A percentile compares a stretch with the other conserved stretches of the same genome.
phyloP scores from a whole-genome alignment of 2,888 invertebrate genomes.

The Pyrrhopygopsis socrates region DNA sequence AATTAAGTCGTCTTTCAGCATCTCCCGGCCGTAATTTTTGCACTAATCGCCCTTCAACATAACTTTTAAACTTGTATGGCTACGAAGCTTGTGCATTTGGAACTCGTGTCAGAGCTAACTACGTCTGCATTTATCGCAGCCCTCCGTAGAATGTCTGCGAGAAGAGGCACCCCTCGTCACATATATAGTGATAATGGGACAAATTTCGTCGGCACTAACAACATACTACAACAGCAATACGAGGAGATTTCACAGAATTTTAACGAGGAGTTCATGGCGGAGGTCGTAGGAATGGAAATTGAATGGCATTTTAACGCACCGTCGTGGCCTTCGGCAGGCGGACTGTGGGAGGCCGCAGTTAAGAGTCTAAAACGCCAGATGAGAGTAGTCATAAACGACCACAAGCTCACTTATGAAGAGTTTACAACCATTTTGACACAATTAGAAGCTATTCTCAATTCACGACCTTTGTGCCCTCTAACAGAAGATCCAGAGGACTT shows the following conservation, averaged over 20 bases:
- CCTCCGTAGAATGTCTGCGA: conserved; percentile 59
- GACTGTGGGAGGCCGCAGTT: conserved; percentile 66
- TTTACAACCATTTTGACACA: conserved; percentile 24
- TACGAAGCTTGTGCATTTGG: conserved; percentile 71
- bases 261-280: conserved; percentile 21
- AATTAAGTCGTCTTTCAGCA: too few relatives aligned
- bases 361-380: conserved; percentile 54
- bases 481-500: too few relatives aligned
- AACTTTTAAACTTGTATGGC: conserved; percentile 76
- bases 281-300: conserved; percentile 36
- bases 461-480: too few relatives aligned
- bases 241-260: conserved; percentile 10
- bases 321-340: conserved; percentile 50
- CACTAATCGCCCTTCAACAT: too few relatives aligned
- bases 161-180: conserved; percentile 66
- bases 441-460: too few relatives aligned
- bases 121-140: conserved; percentile 65
- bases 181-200: conserved; percentile 77
- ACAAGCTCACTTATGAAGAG: conserved; percentile 66
- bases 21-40: too few relatives aligned
- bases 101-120: conserved; percentile 70
- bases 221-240: conserved; percentile 29
- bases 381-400: conserved; percentile 41
- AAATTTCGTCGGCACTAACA: conserved; percentile 76
- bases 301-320: conserved; percentile 70